A percentile compares a stretch with the other conserved stretches of the same genome.
Conservation (phyloP, 2,888 invertebrate species). For the Spisula subtruncata region DNA sequence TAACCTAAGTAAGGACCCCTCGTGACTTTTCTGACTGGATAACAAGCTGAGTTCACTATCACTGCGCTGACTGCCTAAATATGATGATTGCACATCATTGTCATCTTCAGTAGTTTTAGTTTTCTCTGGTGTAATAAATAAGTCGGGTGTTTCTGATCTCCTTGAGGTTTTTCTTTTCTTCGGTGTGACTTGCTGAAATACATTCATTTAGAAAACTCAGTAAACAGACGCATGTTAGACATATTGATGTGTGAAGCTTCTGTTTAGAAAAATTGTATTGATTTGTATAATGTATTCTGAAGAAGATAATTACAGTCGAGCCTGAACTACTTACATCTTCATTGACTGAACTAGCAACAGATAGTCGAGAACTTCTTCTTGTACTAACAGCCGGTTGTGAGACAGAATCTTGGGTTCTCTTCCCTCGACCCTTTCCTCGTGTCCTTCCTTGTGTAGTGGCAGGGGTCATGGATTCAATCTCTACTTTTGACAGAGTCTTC, state of each 20-base stretch:
- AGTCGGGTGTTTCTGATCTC: conserved; percentile 53
- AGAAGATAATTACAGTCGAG: no score
- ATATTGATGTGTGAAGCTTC: no score
- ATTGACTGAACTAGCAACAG: neutral
- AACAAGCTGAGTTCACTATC: conserved; percentile 71
- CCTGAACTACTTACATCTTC: conserved; percentile 25
- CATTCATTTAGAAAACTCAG: neutral
- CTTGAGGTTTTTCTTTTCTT: conserved; percentile 43
- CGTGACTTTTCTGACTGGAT: conserved; percentile 59
- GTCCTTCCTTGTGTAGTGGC: conserved; percentile 31
- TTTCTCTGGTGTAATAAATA: conserved; percentile 57
- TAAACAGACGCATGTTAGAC: conserved; percentile 4
- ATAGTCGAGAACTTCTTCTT: conserved; percentile 43
- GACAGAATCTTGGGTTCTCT: neutral
- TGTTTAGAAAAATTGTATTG: no score
- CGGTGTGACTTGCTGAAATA: conserved; percentile 33
- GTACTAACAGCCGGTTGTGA: conserved; percentile 39
- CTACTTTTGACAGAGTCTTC: neutral
- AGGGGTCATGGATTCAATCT: neutral
- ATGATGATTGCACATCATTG: conserved; percentile 70
- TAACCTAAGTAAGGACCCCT: conserved; percentile 24
- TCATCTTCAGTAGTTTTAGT: conserved; percentile 52
- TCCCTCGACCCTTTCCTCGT: conserved; percentile 32
- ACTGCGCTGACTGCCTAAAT: conserved; percentile 68
- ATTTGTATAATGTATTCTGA: no score